Evolutionary conservation across 2,888 invertebrate species (phyloP), one percentile per base, ranked within the genome.

Genomic region (Agriopis leucophaearia): DNA sequence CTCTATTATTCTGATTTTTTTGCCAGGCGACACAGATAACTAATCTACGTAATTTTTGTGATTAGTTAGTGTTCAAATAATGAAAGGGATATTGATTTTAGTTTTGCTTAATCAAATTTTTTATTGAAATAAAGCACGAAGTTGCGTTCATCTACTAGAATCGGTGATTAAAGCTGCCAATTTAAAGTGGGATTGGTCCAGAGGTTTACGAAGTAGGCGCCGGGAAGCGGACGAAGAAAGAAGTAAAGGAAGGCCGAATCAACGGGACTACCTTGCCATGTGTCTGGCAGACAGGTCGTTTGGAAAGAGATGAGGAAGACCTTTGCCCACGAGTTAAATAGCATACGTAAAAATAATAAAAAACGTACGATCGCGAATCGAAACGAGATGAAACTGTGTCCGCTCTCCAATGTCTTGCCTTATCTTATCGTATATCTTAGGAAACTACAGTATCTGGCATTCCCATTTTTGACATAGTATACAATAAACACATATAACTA

Each of bases 21-120:
- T 15, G 48, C n/a, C 48, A 10, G 27, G 38, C 58, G 48, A 45
- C 42, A 58, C 60, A 48, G 67, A 70, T 70, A 72, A 69, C 68
- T 18, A 0, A 36, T 44, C 40, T 5, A 56, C 55, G 55, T 42
- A 13, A 58, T 36, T 58, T 45, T n/a, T 45, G 6, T n/a, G 8
- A n/a, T 15, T 8, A 45, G 15, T 15, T n/a, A n/a, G n/a, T n/a
- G n/a, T n/a, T n/a, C n/a, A n/a, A 45, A 15, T 8, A 45, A 45
- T 8, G 6, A 45, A 45, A n/a, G 0, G n/a, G n/a, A 15, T 45
- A 8, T 45, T 8, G 45, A 8, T 8, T 45, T 45, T 15, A 7
- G 8, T 12, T 42, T 42, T 42, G 13, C 12, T 12, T 45, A 44
- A 13, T 13, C 13, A 44, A 13, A 44, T 45, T 13, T 36, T 36